Conservation (phyloP, 2,888 invertebrate genomes). For the Ferrisia virgata region DNA sequence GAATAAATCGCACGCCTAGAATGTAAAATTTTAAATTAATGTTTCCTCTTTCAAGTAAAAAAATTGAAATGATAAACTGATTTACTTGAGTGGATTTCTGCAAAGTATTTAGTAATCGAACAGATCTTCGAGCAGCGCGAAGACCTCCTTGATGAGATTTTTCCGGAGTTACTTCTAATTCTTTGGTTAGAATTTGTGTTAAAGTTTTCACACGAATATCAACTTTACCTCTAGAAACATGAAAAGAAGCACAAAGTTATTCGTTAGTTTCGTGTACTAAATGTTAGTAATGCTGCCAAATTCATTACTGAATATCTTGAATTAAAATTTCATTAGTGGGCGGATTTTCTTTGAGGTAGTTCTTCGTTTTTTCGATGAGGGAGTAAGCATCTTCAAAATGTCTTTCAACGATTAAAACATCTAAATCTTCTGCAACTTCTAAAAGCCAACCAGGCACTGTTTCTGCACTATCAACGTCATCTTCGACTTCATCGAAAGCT, state of each 20-base stretch:
- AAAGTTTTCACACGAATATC: conserved; percentile 71
- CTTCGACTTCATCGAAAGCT: conserved; percentile 56
- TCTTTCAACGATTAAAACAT: conserved; percentile 90
- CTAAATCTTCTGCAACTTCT: conserved; percentile 89
- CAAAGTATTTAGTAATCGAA: conserved; percentile 77
- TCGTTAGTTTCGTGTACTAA: too few relatives aligned
- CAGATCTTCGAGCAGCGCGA: conserved; percentile 77
- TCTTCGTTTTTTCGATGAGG: conserved; percentile 68
- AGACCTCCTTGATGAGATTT: conserved; percentile 83
- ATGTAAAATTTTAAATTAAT: conserved; percentile 38
- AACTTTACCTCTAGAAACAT: conserved; percentile 53
- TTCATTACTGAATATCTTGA: conserved; percentile 41
- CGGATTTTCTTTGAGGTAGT: conserved; percentile 57
- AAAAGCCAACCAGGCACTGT: conserved; percentile 78
- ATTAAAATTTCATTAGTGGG: conserved; percentile 46
- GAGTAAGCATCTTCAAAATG: conserved; percentile 90
- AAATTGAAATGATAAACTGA: neutral
- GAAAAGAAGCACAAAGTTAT: neutral
- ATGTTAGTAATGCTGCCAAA: neutral
- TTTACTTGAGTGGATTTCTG: conserved; percentile 63
- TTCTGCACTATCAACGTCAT: conserved; percentile 51
- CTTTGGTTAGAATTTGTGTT: conserved; percentile 83
- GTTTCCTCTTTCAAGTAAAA: neutral
- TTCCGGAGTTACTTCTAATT: conserved; percentile 81
- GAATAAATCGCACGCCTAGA: conserved; percentile 76